Evolutionary conservation across 2,113 vertebrate genomes (phyloP), one percentile per base, ranked within the genome.

Genomic region (Cavia porcellus): DNA sequence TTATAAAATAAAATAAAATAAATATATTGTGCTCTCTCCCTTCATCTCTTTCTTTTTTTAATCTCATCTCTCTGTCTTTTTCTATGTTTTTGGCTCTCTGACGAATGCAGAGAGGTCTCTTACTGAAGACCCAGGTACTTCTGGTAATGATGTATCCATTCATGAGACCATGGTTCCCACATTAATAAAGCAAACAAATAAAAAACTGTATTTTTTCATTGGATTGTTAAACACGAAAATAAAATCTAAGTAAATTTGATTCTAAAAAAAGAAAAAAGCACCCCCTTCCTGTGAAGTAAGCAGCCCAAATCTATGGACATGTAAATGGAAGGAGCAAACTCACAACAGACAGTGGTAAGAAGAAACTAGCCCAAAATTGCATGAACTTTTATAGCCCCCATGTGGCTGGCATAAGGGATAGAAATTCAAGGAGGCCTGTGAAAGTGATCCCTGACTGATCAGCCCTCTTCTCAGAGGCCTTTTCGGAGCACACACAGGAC

Each of bases 1-100:
- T 75, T 90, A 62, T 5, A 38, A 74, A 94, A 82, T 50, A 75
- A 45, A 89, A 92, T 57, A 88, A 89, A 92, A 74, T 55, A 89
- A 55, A 32, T 47, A 81, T 35, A 70, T 47, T 68, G 11, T 32
- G 6, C 68, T 32, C 2, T 70, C 55, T 80, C 30, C 35, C 32
- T 19, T n/a, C 1, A 22, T 25, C 14, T 14, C 57, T 77, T 13
- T 47, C 10, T 45, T 14, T 2, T 14, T 55, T 14, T 13, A 15
- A 38, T 38, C 38, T 38, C 15, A 13, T 55, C 22, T 28, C 42
- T 47, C 74, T 47, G 13, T 80, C 42, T 88, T 24, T 80, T 0
- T 12, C 70, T 72, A 3, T 72, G 17, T 72, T 7, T 24, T 5
- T 74, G 9, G 24, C n/a, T 42, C 70, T 74, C 35, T 70, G 66